Conservation (phyloP, 2,113 vertebrate species). For the Pseudorectes ferrugineus region DNA sequence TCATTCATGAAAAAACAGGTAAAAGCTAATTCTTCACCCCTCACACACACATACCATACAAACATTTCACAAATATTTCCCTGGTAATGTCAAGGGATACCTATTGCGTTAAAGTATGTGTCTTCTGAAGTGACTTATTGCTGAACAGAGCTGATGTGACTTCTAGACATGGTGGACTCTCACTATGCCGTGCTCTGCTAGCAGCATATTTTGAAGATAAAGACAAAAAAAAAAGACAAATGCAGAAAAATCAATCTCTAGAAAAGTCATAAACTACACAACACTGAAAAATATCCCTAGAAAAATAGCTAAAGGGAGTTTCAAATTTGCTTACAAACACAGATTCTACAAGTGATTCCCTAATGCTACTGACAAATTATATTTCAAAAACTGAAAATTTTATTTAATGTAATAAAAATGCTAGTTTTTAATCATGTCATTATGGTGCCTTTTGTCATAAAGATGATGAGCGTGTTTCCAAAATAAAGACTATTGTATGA, state of each 20-base stretch:
- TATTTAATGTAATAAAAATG: not conserved
- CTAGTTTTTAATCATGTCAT: not conserved
- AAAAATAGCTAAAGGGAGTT: not conserved
- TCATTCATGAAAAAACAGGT: not conserved
- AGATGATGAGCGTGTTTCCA: not conserved
- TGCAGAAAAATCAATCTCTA: not conserved
- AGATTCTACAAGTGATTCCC: not conserved
- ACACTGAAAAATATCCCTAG: not conserved
- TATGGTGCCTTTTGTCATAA: not conserved
- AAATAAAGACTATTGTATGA: not conserved
- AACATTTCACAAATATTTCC: not conserved
- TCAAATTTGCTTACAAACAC: not conserved
- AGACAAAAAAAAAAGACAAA: not conserved
- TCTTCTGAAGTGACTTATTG: not conserved
- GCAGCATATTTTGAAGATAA: not conserved
- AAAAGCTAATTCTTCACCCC: not conserved
- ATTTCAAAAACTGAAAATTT: not conserved
- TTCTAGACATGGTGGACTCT: not conserved
- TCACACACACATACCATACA: not conserved
- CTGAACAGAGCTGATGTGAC: not conserved
- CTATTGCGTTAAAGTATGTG: not conserved
- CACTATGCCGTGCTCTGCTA: not conserved
- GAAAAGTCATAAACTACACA: not conserved
- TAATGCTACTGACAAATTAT: not conserved
- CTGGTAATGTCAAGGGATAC: no score